These are phyloP conservation scores for Eupsittula cactorum DNA, from an alignment of 2,113 vertebrate genomes.

Conservation along the genomic window DNA sequence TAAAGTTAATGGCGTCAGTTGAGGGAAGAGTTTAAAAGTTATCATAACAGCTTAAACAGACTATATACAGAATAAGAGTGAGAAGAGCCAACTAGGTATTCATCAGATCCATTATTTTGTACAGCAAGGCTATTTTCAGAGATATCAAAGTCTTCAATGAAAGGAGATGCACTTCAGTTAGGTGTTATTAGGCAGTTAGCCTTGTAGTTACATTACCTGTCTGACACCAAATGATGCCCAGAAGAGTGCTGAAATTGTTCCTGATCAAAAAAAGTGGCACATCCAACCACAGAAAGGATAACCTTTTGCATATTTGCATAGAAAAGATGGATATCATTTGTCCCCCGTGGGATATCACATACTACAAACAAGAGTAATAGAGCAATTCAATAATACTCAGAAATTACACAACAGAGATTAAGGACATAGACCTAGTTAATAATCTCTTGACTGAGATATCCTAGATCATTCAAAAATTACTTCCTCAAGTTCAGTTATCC, in stretches of 20 bases:
- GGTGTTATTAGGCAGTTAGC: not conserved
- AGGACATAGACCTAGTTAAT: not conserved
- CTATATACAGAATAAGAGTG: not conserved
- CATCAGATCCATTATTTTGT: not conserved
- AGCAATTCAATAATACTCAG: not conserved
- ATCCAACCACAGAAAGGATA: conserved; percentile 81
- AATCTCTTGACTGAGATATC: not conserved
- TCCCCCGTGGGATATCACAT: conserved; percentile 83
- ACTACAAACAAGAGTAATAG: conserved; percentile 67
- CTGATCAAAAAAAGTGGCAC: not conserved
- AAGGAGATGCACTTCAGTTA: not conserved
- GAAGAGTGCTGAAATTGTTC: conserved; percentile 56
- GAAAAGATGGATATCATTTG: conserved; percentile 87
- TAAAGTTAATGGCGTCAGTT: not conserved
- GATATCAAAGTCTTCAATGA: not conserved
- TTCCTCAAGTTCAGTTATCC: not conserved
- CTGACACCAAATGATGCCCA: conserved; percentile 4
- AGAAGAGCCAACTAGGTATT: not conserved
- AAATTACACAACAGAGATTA: not conserved
- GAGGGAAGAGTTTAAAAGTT: not conserved
- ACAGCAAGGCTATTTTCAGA: not conserved
- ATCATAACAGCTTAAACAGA: not conserved
- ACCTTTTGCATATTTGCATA: conserved; percentile 86
- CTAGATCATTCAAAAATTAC: not conserved
- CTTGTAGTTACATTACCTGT: conserved; percentile 75